These are phyloP conservation scores for Epinotia ramella DNA, from an alignment of 2,888 invertebrate genomes.

Conservation along the genomic window DNA sequence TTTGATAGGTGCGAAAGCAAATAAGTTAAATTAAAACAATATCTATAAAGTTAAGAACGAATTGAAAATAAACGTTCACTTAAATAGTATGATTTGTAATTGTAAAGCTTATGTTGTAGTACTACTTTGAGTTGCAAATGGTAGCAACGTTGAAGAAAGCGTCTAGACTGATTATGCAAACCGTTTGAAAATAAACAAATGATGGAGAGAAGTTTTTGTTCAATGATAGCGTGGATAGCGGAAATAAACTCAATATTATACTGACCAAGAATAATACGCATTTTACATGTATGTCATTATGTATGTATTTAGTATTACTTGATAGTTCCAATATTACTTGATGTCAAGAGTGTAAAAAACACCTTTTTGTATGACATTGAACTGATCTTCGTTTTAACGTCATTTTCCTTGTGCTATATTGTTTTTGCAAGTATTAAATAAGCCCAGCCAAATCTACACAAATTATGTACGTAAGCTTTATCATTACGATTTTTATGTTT, in stretches of 20 bases:
- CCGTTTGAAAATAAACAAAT: background rate
- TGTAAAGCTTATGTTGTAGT: background rate
- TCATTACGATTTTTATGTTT: too few species aligned
- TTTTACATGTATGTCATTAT: too few species aligned
- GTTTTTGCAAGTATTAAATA: background rate
- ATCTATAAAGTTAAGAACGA: too few species aligned
- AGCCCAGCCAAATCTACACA: background rate
- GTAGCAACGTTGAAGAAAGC: background rate
- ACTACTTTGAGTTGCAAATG: background rate
- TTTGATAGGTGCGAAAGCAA: too few species aligned
- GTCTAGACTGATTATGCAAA: background rate
- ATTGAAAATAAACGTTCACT: too few species aligned
- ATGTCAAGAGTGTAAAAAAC: background rate
- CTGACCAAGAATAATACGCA: background rate
- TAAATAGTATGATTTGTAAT: background rate
- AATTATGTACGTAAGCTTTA: background rate
- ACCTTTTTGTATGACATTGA: constrained; percentile 7
- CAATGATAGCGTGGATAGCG: background rate
- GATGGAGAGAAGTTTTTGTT: background rate
- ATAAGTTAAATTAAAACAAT: too few species aligned
- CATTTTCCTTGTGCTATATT: background rate
- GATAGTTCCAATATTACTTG: too few species aligned
- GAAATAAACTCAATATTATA: background rate
- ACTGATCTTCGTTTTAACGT: background rate
- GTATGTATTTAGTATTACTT: too few species aligned